Evolutionary conservation across 2,888 invertebrate species (phyloP).

Genomic region (Cynaeus angustus): DNA sequence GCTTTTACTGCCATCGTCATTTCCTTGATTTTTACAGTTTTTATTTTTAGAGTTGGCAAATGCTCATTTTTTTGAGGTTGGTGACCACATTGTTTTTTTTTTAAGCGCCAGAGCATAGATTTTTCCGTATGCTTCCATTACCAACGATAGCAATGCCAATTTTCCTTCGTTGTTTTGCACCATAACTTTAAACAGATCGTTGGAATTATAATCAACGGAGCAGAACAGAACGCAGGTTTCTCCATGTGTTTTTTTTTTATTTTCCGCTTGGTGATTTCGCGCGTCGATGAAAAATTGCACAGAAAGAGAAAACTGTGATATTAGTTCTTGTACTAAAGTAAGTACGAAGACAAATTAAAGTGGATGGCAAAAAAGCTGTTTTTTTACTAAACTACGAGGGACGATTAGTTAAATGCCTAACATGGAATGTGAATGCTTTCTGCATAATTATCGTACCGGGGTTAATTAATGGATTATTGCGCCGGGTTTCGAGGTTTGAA

Average conservation of each 20-base stretch:
- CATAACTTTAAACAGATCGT: slow-evolving; percentile 19
- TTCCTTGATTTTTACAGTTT: slow-evolving; percentile 5
- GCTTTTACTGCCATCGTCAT: not conserved
- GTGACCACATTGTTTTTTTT: slow-evolving; percentile 22
- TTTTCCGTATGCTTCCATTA: not conserved
- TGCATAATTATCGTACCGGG: slow-evolving; percentile 1
- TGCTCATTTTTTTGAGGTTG: slow-evolving; percentile 24
- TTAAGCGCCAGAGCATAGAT: not conserved
- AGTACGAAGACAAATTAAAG: not conserved
- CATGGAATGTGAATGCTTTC: slow-evolving; percentile 9
- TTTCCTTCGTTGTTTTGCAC: slow-evolving; percentile 22
- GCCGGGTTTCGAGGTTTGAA: slow-evolving; percentile 13
- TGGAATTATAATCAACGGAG: slow-evolving; percentile 17
- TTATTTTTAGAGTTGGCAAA: slow-evolving; percentile 26
- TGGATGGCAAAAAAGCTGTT: slow-evolving; percentile 3
- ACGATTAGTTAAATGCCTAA: slow-evolving; percentile 19
- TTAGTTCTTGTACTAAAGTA: not conserved
- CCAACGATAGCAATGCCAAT: slow-evolving; percentile 5
- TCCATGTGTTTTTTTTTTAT: slow-evolving; percentile 16
- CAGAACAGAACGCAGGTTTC: slow-evolving; percentile 33
- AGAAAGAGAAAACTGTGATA: slow-evolving; percentile 24
- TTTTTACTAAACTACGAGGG: slow-evolving; percentile 9
- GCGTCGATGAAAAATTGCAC: slow-evolving; percentile 11
- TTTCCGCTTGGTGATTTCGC: slow-evolving; percentile 19
- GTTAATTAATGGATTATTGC: slow-evolving; percentile 21